Conservation (phyloP, 2,797 vertebrate species). For the Leptoclinus maculatus region DNA sequence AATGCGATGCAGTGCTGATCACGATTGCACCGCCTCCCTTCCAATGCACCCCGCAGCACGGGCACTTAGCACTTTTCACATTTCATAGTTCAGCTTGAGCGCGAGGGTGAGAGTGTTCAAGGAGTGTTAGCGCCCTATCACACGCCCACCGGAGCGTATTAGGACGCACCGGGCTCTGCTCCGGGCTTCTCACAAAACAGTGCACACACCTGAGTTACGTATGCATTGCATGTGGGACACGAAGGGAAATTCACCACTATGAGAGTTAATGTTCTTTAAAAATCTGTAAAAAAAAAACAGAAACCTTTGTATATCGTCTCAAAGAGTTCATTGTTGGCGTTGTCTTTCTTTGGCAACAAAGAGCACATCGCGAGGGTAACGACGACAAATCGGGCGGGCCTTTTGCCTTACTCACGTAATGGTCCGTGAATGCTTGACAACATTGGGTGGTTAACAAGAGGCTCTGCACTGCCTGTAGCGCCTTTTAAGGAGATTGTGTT, state of each 20-base stretch:
- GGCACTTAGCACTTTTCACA: conserved; percentile 33
- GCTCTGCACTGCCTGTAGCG: not conserved
- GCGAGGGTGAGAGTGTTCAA: conserved; percentile 26
- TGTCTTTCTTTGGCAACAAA: too few relatives aligned
- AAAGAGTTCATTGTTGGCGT: too few relatives aligned
- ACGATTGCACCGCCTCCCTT: conserved; percentile 34
- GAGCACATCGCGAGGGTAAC: too few relatives aligned
- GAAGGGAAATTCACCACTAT: too few relatives aligned
- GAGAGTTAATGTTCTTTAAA: too few relatives aligned
- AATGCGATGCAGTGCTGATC: conserved; percentile 34
- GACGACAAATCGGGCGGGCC: too few relatives aligned
- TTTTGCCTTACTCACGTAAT: not conserved
- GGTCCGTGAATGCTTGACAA: too few relatives aligned
- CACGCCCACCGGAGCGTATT: conserved; percentile 39
- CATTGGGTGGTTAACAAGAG: too few relatives aligned
- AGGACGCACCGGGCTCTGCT: conserved; percentile 17
- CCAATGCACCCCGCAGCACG: conserved; percentile 21
- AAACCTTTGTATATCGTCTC: too few relatives aligned
- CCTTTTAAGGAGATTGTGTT: not conserved
- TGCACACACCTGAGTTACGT: not conserved
- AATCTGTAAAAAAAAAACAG: too few relatives aligned
- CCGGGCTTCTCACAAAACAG: conserved; percentile 1
- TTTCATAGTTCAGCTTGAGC: conserved; percentile 39
- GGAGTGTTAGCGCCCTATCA: conserved; percentile 48
- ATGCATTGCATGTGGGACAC: too few relatives aligned